Percentiles rank a stretch among this genome's conserved stretches.
These are phyloP conservation scores for Adelges cooleyi DNA, from an alignment of 1,140 invertebrate genomes.

Conservation along the genomic window DNA sequence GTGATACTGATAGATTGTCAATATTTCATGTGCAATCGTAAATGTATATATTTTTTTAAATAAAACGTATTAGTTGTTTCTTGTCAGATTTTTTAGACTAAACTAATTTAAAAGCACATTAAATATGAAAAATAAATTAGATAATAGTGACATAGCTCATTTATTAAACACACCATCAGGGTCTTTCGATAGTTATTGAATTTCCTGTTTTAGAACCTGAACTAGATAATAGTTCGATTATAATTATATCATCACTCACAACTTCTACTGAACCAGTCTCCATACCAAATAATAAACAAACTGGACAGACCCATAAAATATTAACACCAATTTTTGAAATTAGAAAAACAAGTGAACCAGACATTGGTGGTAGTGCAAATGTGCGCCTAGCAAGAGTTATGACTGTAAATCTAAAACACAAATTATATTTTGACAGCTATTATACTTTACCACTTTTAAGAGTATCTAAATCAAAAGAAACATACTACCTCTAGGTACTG, in stretches of 20 bases:
- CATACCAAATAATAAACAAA: neutral
- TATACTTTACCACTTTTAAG: neutral
- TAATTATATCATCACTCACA: neutral
- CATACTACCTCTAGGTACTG: neutral
- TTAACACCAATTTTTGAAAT: neutral
- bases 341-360: neutral
- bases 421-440: neutral
- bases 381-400: constrained; percentile 3
- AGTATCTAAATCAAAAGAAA: neutral
- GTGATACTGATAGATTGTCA: no score
- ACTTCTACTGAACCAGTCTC: neutral
- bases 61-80: neutral
- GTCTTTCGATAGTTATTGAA: neutral
- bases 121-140: neutral
- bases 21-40: no score
- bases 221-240: neutral
- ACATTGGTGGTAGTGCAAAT: neutral
- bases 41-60: no score
- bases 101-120: neutral
- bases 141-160: neutral
- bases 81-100: neutral
- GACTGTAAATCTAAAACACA: neutral
- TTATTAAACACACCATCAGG: neutral
- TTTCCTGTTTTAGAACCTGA: neutral
- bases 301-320: neutral